Evolutionary conservation across 2,113 vertebrate genomes (phyloP).

Genomic region (Clupea harengus): DNA sequence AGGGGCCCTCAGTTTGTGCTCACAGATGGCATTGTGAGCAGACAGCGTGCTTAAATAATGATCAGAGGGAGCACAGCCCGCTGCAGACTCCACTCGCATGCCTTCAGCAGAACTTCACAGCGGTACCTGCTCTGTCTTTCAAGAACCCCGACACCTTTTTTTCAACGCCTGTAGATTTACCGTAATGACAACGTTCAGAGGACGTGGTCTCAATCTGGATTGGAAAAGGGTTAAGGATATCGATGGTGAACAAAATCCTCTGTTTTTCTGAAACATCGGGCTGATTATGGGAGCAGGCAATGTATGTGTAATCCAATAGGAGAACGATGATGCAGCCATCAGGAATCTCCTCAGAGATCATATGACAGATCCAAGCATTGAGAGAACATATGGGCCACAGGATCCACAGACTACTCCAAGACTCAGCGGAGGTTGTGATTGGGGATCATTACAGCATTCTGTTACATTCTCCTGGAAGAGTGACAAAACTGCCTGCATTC

Average conservation of each 20-base stretch:
- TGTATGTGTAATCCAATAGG: not conserved
- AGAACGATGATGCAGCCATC: not conserved
- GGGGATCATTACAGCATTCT: constrained; percentile 1
- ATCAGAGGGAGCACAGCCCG: not conserved
- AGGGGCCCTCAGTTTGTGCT: not conserved
- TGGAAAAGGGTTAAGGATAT: too few species aligned
- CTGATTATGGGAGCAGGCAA: not conserved
- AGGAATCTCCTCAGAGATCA: not conserved
- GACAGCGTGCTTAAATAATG: not conserved
- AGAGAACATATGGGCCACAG: not conserved
- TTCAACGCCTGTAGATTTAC: not conserved
- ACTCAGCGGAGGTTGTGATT: not conserved
- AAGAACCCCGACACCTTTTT: not conserved
- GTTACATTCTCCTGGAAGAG: constrained; percentile 11
- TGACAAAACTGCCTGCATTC: not conserved
- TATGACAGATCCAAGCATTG: not conserved
- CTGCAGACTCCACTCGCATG: not conserved
- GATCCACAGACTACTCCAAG: not conserved
- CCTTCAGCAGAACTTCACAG: not conserved
- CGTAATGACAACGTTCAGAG: not conserved
- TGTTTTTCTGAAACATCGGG: not conserved
- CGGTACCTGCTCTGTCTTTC: not conserved
- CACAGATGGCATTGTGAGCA: not conserved
- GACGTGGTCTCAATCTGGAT: not conserved
- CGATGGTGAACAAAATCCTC: not conserved